Evolutionary conservation across 2,797 vertebrate genomes (phyloP), one percentile per base, ranked within the genome.

Genomic region (Myripristis murdjan): DNA sequence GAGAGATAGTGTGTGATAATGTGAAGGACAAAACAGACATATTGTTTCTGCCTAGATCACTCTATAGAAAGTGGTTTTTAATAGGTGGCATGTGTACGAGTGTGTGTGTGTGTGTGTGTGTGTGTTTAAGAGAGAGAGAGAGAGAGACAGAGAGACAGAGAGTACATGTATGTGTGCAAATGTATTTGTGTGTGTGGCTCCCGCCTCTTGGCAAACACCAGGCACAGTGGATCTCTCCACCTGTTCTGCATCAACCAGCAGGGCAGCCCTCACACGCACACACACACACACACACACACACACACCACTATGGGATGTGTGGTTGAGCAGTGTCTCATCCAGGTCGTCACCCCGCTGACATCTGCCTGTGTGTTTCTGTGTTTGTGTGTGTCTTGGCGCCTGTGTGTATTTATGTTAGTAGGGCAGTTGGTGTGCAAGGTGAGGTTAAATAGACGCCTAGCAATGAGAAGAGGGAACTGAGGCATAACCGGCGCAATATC

Each of bases 401-500:
- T 20, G 75, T 74, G 77, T 85, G 67, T 80, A 52, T 82, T 75
- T 79, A 71, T 81, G 81, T 84, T 89, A 78, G 84, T 53, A 26
- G 75, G 80, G 70, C 60, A 73, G 79, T 65, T 80, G 75, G 81
- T 75, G 87, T 86, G 87, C 52, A 85, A 83, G 87, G 61, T 82
- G 79, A 89, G 90, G 88, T 91, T 87, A 92, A 91, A 90, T 83
- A 88, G 81, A 82, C 70, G 83, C 89, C 90, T 88, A 82, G 78
- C 83, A 73, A 78, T 87, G 87, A 92, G 83, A 75, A 73, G 78
- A 75, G 70, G 85, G 87, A 86, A 78, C 78, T 86, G 85, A 91
- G 84, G 91, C 77, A 82, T 90, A 93, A 93, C 90, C 88, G 89
- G 81, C 86, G 89, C 86, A 79, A 64, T 79, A 81, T 73, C 82